Percentiles rank a stretch among this genome's conserved stretches.
Conservation (phyloP, 1,140 invertebrate species). For the Meloidogyne exigua region DNA sequence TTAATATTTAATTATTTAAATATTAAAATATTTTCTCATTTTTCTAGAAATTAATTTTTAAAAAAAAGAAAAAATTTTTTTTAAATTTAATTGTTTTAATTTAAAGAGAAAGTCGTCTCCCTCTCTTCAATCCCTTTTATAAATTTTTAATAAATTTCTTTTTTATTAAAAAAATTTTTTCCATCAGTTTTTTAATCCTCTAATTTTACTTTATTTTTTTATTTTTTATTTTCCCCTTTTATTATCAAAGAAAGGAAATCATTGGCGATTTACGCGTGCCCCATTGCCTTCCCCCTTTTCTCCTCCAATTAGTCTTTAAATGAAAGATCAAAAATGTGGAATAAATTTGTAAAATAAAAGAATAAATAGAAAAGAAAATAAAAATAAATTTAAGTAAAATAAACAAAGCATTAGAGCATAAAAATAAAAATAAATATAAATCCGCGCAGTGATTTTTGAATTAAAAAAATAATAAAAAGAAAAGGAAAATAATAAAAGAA, state of each 20-base stretch:
- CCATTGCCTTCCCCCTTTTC: neutral
- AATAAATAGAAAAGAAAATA: neutral
- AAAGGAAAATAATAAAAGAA: neutral
- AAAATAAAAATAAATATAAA: conserved; percentile 1
- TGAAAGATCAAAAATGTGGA: neutral
- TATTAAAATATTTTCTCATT: too few species aligned
- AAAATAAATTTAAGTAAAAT: neutral
- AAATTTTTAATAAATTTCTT: neutral
- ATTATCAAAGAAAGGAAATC: neutral
- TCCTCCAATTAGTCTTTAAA: neutral
- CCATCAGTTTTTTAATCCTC: neutral
- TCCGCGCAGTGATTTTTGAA: neutral
- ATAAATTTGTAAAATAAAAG: neutral
- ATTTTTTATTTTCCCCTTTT: neutral
- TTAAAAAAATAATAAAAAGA: neutral
- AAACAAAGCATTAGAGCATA: conserved; percentile 2
- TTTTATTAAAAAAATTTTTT: neutral
- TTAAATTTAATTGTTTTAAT: too few species aligned
- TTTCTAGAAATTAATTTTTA: too few species aligned
- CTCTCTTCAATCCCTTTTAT: too few species aligned
- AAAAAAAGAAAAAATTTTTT: neutral
- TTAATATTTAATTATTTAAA: too few species aligned
- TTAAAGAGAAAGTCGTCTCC: too few species aligned
- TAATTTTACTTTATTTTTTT: neutral
- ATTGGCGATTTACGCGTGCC: neutral